Evolutionary conservation across 2,797 vertebrate genomes (phyloP), one percentile per base, ranked within the genome.

Genomic region (Scyliorhinus canicula): DNA sequence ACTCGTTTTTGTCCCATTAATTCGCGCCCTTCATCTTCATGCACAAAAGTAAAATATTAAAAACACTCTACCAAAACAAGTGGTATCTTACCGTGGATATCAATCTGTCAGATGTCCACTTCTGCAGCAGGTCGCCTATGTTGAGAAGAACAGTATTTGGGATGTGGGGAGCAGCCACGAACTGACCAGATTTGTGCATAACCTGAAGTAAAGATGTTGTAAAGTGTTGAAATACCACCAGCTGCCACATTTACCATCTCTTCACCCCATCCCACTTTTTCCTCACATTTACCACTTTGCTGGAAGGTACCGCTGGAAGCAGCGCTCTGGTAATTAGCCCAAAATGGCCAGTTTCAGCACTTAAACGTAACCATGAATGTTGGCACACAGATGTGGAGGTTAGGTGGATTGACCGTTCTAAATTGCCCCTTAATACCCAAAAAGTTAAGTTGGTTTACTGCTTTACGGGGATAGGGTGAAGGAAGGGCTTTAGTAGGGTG

Each of bases 111-210:
- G 95, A 96, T 82, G 97, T 98, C 98, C 98, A 98, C 69, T 97
- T 96, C 96, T 98, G 97, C 97, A 98, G 97, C 95, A 98, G n/a
- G 95, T 98, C 97, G 3, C 97, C 98, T 4, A 97, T 96, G 95
- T 98, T 98, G 88, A 98, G 5, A 5, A 98, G 96, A 94, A 97
- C 96, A 0, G 97, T 96, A 67, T 96, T 97, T 24, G 97, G 96
- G 86, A 98, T 85, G 9, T 24, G 4, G 28, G 97, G 97, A 24
- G 95, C 97, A 7, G 69, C 55, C 86, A 97, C 94, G 95, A 95
- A 98, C 7, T 97, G 96, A 0, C 97, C 97, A 19, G 97, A 96
- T 5, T 95, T 95, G 26, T 40, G 95, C 28, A 95, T 95, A 1
- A 98, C 97, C 97, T 98, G 16, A 69, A 93, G 21, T 26, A 93